Conservation (phyloP, 2,797 vertebrate species). For the Anguilla marmorata region DNA sequence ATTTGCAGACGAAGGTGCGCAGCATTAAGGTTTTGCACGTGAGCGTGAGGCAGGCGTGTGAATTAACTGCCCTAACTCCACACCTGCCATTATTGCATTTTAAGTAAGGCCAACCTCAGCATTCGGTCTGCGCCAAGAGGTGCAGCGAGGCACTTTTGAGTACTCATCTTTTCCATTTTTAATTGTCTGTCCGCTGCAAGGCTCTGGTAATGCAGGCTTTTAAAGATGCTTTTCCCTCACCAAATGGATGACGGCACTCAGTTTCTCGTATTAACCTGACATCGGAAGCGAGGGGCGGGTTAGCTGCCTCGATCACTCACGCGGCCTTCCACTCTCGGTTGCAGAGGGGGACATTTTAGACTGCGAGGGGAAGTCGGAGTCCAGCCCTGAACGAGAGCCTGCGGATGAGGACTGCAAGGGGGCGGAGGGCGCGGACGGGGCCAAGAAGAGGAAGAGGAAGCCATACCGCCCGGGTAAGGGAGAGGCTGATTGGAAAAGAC, state of each 20-base stretch:
- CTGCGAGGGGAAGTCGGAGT: constrained; percentile 95
- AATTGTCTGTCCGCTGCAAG: background rate
- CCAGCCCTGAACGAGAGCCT: constrained; percentile 91
- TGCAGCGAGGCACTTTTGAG: constrained; percentile 9
- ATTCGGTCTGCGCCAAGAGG: background rate
- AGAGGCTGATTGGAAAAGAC: constrained; percentile 44
- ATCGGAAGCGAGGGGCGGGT: constrained; percentile 28
- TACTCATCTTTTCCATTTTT: constrained; percentile 20
- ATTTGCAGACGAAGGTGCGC: background rate
- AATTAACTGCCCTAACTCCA: background rate
- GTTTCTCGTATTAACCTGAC: background rate
- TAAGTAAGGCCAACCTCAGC: background rate
- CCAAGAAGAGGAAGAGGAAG: constrained; percentile 98
- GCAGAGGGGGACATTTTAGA: constrained; percentile 86
- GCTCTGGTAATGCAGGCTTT: constrained; percentile 1
- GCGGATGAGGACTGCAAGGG: constrained; percentile 91
- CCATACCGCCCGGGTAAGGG: constrained; percentile 93
- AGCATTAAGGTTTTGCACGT: background rate
- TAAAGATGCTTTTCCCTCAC: constrained; percentile 10
- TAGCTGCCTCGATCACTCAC: background rate
- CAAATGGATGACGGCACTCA: constrained; percentile 15
- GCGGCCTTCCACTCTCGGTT: background rate
- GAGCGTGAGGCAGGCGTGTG: background rate
- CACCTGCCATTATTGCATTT: constrained; percentile 15
- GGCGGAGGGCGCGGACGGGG: constrained; percentile 73